phyloP scores from a whole-genome alignment of 2,797 vertebrate species.

The Hippopotamyrus pictus region DNA sequence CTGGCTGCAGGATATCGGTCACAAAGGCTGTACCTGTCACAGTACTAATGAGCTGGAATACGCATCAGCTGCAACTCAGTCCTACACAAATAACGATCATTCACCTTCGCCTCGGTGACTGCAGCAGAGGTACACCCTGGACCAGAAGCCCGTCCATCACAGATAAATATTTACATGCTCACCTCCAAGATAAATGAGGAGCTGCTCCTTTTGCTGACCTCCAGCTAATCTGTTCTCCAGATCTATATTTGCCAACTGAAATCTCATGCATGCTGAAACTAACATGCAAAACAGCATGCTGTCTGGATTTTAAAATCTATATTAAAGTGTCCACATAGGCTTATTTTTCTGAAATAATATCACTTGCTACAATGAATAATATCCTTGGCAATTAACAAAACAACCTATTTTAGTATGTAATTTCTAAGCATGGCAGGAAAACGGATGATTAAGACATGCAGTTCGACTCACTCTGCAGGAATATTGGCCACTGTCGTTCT shows the following conservation, averaged over 20 bases:
- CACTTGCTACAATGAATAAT: neutral
- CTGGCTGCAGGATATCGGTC: neutral
- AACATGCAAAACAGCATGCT: neutral
- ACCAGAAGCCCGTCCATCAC: neutral
- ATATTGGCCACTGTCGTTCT: slow-evolving; percentile 90
- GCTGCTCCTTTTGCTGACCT: neutral
- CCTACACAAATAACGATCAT: neutral
- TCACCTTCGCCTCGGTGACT: neutral
- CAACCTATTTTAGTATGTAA: neutral
- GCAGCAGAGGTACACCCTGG: neutral
- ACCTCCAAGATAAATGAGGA: neutral
- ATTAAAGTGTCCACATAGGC: neutral
- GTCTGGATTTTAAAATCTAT: neutral
- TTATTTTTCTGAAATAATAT: neutral
- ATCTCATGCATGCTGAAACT: neutral
- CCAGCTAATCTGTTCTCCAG: neutral
- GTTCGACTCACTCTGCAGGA: slow-evolving; percentile 74
- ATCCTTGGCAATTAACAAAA: neutral
- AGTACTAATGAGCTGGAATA: neutral
- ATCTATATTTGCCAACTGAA: neutral
- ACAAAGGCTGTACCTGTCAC: neutral
- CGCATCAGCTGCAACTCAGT: neutral
- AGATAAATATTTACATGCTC: neutral
- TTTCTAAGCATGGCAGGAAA: neutral
- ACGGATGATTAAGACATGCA: neutral